Percentiles rank a stretch among this genome's conserved stretches.
Conservation (phyloP, 2,888 invertebrate genomes). For the Agrilus biguttatus region DNA sequence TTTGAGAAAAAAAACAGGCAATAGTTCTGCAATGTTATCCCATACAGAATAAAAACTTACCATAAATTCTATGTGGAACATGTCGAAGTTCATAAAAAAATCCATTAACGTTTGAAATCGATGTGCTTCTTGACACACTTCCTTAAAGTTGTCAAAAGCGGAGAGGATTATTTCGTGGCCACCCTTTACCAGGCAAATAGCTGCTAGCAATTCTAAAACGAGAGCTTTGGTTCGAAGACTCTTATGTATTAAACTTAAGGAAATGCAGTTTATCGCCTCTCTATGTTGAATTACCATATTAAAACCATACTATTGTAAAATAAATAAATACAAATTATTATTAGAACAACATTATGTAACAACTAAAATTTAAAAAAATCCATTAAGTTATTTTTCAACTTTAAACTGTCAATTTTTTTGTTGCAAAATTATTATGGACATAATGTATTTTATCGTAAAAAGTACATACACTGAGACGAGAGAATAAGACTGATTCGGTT, state of each 20-base stretch:
- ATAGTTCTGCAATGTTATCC: too few relatives aligned
- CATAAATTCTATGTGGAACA: conserved; percentile 98
- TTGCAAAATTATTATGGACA: too few relatives aligned
- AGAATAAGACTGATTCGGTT: too few relatives aligned
- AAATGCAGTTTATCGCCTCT: conserved; percentile 97
- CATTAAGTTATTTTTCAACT: too few relatives aligned
- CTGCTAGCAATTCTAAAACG: conserved; percentile 91
- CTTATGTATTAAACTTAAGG: conserved; percentile 90
- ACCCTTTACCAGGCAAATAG: conserved; percentile 96
- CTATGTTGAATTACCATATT: conserved; percentile 97
- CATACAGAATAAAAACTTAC: conserved; percentile 35
- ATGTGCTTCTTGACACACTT: conserved; percentile 69
- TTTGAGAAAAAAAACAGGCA: too few relatives aligned
- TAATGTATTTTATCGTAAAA: too few relatives aligned
- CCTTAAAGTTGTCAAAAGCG: conserved; percentile 97
- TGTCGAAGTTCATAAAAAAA: conserved; percentile 91
- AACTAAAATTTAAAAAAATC: too few relatives aligned
- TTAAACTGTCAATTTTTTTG: too few relatives aligned
- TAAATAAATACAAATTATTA: too few relatives aligned
- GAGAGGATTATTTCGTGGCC: conserved; percentile 97
- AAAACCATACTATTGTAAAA: conserved; percentile 69
- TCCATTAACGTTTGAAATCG: conserved; percentile 96
- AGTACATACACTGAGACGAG: too few relatives aligned
- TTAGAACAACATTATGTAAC: too few relatives aligned
- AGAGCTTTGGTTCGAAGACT: conserved; percentile 93